Evolutionary conservation across 2,113 vertebrate genomes (phyloP), one percentile per base, ranked within the genome.

Genomic region (Nycticebus coucang): DNA sequence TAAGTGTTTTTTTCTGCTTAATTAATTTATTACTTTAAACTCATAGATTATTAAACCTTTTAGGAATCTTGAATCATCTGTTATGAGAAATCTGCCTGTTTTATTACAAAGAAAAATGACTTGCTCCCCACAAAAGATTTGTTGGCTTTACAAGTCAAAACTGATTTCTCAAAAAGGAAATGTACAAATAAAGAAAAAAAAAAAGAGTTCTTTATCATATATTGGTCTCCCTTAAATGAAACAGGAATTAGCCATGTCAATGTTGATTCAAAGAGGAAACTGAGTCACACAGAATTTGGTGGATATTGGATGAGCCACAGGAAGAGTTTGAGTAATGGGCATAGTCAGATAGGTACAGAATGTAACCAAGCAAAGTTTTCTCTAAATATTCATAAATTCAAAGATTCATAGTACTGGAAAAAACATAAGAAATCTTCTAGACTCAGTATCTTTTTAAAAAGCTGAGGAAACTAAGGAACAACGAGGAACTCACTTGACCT

Each of bases 81-180:
- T 94, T 82, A 68, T 69, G 35, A 62, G 30, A 82, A 93, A 64
- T 33, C 9, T 93, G 78, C 10, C 9, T 30, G 11, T 74, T 72
- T 74, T 89, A 68, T 75, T 82, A 62, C 66, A 92, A 92, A 62
- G 8, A 18, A 80, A 87, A 64, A 24, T 79, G 64, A 74, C 28
- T 35, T 37, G 0, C 37, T 64, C n/a, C 24, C 64, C 68, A 68
- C 41, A 78, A 78, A 89, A 45, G 35, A 95, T 87, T 59, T 93
- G 26, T 22, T 94, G 68, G 53, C 3, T 85, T 86, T 93, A 12
- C 22, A 89, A 45, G 55, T 85, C 24, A 95, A 94, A 94, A 83
- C 45, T 11, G 1, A 93, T 80, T 78, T 60, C 4, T 75, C 24
- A 4, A 62, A 87, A 94, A 68, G n/a, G 11, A 84, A 66, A 92